Evolutionary conservation across 2,888 invertebrate species (phyloP).

Genomic region (Cremastinae sp.): DNA sequence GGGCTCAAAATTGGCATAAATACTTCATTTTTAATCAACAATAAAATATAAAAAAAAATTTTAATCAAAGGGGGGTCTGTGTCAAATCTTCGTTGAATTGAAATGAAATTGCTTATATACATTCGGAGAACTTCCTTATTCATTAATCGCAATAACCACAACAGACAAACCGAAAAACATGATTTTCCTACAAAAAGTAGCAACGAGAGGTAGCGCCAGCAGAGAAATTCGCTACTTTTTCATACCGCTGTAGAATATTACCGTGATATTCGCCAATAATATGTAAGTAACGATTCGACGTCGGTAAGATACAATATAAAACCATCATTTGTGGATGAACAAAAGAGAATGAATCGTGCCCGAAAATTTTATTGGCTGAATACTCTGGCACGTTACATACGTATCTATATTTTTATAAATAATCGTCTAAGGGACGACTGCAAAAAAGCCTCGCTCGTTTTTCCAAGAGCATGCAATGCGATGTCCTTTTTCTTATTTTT

Average conservation of each 20-base stretch:
- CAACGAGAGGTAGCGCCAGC: constrained; percentile 8
- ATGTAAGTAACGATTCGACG: constrained; percentile 54
- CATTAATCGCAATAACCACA: too few species aligned
- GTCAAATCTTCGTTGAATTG: too few species aligned
- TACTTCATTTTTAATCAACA: too few species aligned
- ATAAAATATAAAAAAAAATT: too few species aligned
- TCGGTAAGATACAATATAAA: constrained; percentile 25
- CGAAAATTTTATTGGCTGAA: too few species aligned
- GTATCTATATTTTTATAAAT: constrained; percentile 59
- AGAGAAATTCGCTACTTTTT: constrained; percentile 40
- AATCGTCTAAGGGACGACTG: constrained; percentile 53
- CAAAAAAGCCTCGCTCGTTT: constrained; percentile 25
- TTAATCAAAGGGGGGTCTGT: too few species aligned
- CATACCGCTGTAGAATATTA: constrained; percentile 52
- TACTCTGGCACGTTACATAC: constrained; percentile 11
- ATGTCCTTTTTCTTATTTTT: constrained; percentile 44
- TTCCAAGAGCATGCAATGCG: constrained; percentile 48
- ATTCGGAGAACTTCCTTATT: too few species aligned
- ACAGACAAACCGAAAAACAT: too few species aligned
- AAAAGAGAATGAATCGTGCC: constrained; percentile 31
- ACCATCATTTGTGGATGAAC: constrained; percentile 17
- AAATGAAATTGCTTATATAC: too few species aligned
- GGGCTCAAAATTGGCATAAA: too few species aligned
- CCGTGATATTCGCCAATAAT: too few species aligned
- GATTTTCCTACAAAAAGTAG: not conserved